phyloP scores from a whole-genome alignment of 2,797 vertebrate species.

The Halcyon badia region DNA sequence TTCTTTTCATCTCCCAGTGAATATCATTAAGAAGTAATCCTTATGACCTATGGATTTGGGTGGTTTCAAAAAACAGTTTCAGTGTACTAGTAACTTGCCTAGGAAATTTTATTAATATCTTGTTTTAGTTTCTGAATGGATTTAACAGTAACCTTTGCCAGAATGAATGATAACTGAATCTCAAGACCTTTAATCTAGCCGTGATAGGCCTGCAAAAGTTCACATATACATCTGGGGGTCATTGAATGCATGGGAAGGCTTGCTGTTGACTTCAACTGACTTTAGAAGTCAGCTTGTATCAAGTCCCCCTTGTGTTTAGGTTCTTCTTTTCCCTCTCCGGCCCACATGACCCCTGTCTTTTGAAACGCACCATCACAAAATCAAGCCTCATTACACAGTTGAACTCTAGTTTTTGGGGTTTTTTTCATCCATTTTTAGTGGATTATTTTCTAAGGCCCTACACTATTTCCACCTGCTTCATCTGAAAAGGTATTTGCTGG shows the following conservation, averaged over 20 bases:
- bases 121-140: constrained; percentile 16
- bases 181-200: constrained; percentile 4
- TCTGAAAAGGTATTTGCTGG: not conserved
- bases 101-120: constrained; percentile 21
- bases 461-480: not conserved
- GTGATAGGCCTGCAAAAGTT: not conserved
- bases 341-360: not conserved
- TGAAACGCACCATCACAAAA: not conserved
- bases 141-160: not conserved
- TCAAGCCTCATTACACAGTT: not conserved
- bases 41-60: not conserved
- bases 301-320: not conserved
- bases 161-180: not conserved
- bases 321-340: not conserved
- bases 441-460: not conserved
- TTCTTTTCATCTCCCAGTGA: not conserved
- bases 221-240: not conserved
- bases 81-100: not conserved
- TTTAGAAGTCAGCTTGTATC: not conserved
- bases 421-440: not conserved
- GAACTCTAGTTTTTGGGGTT: not conserved
- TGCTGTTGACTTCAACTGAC: not conserved
- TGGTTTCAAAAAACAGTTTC: not conserved
- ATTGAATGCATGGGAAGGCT: not conserved
- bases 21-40: not conserved